Conservation (phyloP, 2,113 vertebrate species). For the Ptilorrhoa leucosticta region DNA sequence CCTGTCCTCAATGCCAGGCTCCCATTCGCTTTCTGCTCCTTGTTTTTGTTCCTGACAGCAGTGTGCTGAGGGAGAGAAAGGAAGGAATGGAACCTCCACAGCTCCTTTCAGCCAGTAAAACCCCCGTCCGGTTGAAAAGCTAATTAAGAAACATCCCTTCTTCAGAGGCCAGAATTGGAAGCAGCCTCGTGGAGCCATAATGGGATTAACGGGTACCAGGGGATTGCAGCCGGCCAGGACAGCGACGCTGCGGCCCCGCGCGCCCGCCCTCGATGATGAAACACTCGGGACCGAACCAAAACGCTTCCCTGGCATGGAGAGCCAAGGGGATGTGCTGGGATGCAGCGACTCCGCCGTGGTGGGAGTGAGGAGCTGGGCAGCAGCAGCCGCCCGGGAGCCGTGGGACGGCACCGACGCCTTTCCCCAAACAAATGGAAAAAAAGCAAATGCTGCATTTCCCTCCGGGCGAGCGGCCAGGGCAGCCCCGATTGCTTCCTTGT, state of each 20-base stretch:
- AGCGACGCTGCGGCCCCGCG: neutral
- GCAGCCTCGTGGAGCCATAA: constrained; percentile 38
- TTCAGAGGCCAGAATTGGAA: constrained; percentile 37
- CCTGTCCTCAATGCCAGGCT: neutral
- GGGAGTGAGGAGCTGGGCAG: neutral
- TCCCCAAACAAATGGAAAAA: neutral
- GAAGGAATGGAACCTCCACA: neutral
- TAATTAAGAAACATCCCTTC: constrained; percentile 55
- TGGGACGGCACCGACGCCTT: accelerated
- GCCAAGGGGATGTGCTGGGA: accelerated
- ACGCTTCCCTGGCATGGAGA: accelerated
- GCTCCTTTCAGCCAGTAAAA: neutral
- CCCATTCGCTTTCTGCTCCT: neutral
- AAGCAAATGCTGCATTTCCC: neutral
- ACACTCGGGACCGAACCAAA: neutral
- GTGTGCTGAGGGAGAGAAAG: neutral
- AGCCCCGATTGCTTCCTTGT: neutral
- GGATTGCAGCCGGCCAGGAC: neutral
- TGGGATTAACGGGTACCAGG: constrained; percentile 34
- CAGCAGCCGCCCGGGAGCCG: neutral
- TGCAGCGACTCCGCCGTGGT: accelerated
- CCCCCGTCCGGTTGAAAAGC: neutral
- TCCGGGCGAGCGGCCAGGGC: neutral
- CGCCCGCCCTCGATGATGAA: neutral
- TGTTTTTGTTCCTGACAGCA: neutral